These are phyloP conservation scores for Papilio xuthus DNA, from an alignment of 1,140 invertebrate genomes.

Conservation along the genomic window DNA sequence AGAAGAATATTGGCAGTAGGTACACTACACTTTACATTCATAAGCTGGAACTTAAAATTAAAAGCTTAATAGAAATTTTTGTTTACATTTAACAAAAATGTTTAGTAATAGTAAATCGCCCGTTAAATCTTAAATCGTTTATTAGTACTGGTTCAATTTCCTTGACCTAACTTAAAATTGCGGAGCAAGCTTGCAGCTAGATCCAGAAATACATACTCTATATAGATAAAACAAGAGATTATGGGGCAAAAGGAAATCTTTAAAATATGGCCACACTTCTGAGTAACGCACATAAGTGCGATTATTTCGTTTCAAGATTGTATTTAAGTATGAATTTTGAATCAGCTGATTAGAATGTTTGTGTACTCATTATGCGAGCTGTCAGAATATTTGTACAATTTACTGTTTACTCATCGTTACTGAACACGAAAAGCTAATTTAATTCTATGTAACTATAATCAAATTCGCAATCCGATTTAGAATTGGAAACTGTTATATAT, in stretches of 20 bases:
- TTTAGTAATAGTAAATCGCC: too few species aligned
- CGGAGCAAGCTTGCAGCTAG: too few species aligned
- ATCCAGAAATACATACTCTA: neutral
- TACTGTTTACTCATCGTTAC: neutral
- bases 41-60: too few species aligned
- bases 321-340: neutral
- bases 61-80: too few species aligned
- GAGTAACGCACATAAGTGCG: neutral
- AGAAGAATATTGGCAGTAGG: too few species aligned
- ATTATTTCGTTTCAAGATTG: neutral
- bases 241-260: neutral
- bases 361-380: neutral
- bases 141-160: too few species aligned
- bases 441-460: neutral
- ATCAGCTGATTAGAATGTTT: neutral
- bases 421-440: neutral
- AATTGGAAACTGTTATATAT: neutral
- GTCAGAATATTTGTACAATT: neutral
- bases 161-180: too few species aligned
- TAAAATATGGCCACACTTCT: neutral
- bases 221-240: neutral
- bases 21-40: too few species aligned
- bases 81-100: too few species aligned
- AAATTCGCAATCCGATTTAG: neutral
- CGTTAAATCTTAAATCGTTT: too few species aligned